Evolutionary conservation across 2,113 vertebrate genomes (phyloP).

Genomic region (Phrynosoma blainvillii): DNA sequence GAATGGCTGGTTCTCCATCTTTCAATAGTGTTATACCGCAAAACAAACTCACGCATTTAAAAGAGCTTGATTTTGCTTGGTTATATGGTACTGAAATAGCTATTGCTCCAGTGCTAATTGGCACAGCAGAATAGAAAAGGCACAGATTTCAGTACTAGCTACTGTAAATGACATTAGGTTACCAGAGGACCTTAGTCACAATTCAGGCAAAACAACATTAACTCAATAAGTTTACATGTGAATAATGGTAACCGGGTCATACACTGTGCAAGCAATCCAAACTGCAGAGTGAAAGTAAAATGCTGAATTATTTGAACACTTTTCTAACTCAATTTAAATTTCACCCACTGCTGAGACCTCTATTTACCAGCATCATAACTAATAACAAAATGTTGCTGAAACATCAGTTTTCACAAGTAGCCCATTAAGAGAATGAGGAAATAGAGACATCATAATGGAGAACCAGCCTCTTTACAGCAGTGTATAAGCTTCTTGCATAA

Average conservation of each 20-base stretch:
- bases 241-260: slow-evolving; percentile 70
- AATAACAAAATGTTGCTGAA: slow-evolving; percentile 73
- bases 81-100: slow-evolving; percentile 49
- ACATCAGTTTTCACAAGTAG: slow-evolving; percentile 67
- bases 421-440: slow-evolving; percentile 65
- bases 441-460: slow-evolving; percentile 68
- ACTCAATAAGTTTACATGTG: slow-evolving; percentile 64
- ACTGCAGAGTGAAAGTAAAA: slow-evolving; percentile 61
- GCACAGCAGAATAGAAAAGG: slow-evolving; percentile 56
- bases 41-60: slow-evolving; percentile 40
- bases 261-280: slow-evolving; percentile 62
- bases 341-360: slow-evolving; percentile 69
- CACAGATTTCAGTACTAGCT: slow-evolving; percentile 58
- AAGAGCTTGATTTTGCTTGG: slow-evolving; percentile 33
- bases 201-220: slow-evolving; percentile 64
- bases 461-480: slow-evolving; percentile 68
- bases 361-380: slow-evolving; percentile 70
- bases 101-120: slow-evolving; percentile 50
- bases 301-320: slow-evolving; percentile 64
- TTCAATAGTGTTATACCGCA: slow-evolving; percentile 36
- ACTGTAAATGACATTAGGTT: slow-evolving; percentile 63
- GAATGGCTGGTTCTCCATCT: background rate
- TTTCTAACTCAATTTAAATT: slow-evolving; percentile 72
- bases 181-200: slow-evolving; percentile 42
- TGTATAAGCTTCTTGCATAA: slow-evolving; percentile 65